Conservation (phyloP, 2,113 vertebrate genomes). For the Sinocyclocheilus anophthalmus region DNA sequence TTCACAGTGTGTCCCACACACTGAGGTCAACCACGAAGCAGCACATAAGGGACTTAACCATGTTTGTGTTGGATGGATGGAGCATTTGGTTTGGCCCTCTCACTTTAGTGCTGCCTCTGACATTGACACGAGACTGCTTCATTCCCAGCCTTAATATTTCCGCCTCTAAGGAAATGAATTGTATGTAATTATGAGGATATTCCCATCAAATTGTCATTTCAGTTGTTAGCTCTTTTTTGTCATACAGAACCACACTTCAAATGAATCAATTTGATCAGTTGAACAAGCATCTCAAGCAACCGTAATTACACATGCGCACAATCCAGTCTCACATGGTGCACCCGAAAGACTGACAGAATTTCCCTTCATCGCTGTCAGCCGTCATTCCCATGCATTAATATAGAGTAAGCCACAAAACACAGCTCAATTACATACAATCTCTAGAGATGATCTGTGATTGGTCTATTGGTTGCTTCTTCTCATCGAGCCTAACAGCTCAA, state of each 20-base stretch:
- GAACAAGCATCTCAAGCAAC: slow-evolving; percentile 56
- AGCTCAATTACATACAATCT: too few species aligned
- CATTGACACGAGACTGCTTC: slow-evolving; percentile 62
- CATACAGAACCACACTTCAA: too few species aligned
- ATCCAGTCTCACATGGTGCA: background rate
- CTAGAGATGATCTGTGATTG: slow-evolving; percentile 77
- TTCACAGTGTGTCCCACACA: background rate
- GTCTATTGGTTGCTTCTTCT: slow-evolving; percentile 83
- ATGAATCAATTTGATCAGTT: slow-evolving; percentile 77
- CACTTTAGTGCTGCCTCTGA: slow-evolving; percentile 58
- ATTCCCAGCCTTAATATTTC: slow-evolving; percentile 71
- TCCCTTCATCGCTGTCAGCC: slow-evolving; percentile 40
- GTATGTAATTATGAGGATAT: slow-evolving; percentile 78
- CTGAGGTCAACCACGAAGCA: slow-evolving; percentile 30
- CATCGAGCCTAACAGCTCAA: slow-evolving; percentile 80
- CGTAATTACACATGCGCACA: background rate
- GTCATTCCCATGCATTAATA: slow-evolving; percentile 63
- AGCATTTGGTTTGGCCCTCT: slow-evolving; percentile 3
- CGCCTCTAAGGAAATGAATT: slow-evolving; percentile 73
- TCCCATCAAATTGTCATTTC: slow-evolving; percentile 49
- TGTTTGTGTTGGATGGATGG: background rate
- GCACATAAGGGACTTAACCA: slow-evolving; percentile 29
- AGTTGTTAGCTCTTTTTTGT: too few species aligned
- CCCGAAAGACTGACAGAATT: too few species aligned
- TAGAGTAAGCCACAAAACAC: slow-evolving; percentile 59